Evolutionary conservation across 2,113 vertebrate species (phyloP).

Genomic region (Nematolebias whitei): DNA sequence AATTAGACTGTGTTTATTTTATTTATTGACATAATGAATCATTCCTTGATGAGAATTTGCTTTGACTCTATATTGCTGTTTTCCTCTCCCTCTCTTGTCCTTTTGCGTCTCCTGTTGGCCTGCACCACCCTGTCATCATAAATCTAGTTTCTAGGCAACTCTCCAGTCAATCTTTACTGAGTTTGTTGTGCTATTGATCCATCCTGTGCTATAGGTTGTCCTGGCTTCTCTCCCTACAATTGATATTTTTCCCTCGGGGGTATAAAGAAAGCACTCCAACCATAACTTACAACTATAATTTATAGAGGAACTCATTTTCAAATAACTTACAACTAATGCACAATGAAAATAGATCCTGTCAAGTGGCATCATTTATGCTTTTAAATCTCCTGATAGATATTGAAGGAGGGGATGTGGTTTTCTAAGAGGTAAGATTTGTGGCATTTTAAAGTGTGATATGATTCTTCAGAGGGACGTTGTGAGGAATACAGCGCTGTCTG

Average conservation of each 20-base stretch:
- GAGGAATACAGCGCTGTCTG: too few relatives aligned
- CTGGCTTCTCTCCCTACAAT: slow-evolving; percentile 56
- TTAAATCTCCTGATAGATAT: slow-evolving; percentile 22
- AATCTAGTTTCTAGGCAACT: slow-evolving; percentile 70
- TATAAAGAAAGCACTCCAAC: slow-evolving; percentile 52
- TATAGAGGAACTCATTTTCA: slow-evolving; percentile 49
- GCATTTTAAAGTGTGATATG: neutral
- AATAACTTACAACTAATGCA: slow-evolving; percentile 60
- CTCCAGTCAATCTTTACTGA: slow-evolving; percentile 75
- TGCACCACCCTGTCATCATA: slow-evolving; percentile 45
- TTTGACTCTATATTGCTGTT: slow-evolving; percentile 9
- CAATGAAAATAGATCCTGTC: slow-evolving; percentile 54
- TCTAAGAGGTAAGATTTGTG: slow-evolving; percentile 12
- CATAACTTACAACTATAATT: slow-evolving; percentile 68
- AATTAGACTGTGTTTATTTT: too few relatives aligned
- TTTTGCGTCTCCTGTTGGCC: slow-evolving; percentile 27
- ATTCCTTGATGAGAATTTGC: slow-evolving; percentile 1
- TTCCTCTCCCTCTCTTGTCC: slow-evolving; percentile 12
- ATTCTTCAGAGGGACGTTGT: too few relatives aligned
- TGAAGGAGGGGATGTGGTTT: slow-evolving; percentile 4
- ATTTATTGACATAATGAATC: slow-evolving; percentile 18
- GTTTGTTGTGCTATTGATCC: slow-evolving; percentile 74
- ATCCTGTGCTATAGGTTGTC: slow-evolving; percentile 67
- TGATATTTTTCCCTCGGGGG: slow-evolving; percentile 59
- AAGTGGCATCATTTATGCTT: slow-evolving; percentile 33